Evolutionary conservation across 2,888 invertebrate genomes (phyloP).

Genomic region (Tipula confusa): DNA sequence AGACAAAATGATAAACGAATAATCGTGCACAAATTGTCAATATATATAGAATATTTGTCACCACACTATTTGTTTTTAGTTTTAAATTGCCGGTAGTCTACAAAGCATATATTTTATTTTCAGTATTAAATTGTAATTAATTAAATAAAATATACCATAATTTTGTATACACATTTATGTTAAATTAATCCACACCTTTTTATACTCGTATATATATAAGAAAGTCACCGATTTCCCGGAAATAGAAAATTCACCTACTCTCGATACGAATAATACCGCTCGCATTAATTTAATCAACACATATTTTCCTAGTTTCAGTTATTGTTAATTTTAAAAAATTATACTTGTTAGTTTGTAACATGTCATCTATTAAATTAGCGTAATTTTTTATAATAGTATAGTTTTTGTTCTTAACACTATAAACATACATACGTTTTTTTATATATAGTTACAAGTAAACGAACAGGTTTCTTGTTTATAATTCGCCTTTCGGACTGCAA

Average conservation of each 20-base stretch:
- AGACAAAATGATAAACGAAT: slow-evolving; percentile 20
- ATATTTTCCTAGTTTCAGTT: slow-evolving; percentile 4
- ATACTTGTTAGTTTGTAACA: slow-evolving; percentile 20
- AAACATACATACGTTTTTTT: background rate
- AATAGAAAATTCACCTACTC: slow-evolving; percentile 4
- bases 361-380: slow-evolving; percentile 20
- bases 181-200: background rate
- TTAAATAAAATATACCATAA: background rate
- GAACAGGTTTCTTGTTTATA: background rate
- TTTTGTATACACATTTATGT: background rate
- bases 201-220: background rate
- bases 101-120: background rate
- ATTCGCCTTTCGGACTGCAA: background rate
- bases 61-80: background rate
- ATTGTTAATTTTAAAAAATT: slow-evolving; percentile 16
- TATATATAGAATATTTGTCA: background rate
- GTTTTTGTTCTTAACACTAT: background rate
- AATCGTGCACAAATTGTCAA: background rate
- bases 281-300: slow-evolving; percentile 20
- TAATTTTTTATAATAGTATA: background rate
- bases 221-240: background rate
- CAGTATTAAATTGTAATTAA: background rate
- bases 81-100: background rate
- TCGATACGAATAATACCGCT: background rate
- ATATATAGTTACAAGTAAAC: background rate